phyloP scores from a whole-genome alignment of 2,797 vertebrate genomes.

The Manis crassicaudata region DNA sequence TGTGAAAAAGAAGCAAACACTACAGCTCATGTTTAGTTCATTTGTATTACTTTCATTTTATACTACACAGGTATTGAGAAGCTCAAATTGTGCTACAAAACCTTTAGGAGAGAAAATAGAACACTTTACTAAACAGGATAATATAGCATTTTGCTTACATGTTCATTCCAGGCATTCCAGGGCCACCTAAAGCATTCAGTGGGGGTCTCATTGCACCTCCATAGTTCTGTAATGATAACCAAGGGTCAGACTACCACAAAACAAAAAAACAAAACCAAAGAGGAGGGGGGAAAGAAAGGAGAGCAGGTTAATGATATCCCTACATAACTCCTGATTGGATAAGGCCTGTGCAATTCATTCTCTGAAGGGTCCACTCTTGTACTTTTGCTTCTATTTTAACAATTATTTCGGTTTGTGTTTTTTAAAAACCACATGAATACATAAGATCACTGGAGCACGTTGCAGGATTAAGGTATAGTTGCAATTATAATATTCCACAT shows the following conservation, averaged over 20 bases:
- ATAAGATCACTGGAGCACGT: neutral
- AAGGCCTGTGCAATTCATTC: constrained; percentile 85
- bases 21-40: neutral
- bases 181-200: constrained; percentile 96
- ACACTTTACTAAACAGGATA: constrained; percentile 61
- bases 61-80: neutral
- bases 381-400: constrained; percentile 73
- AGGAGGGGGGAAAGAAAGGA: constrained; percentile 91
- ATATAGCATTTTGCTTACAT: constrained; percentile 91
- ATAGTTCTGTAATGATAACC: constrained; percentile 93
- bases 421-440: constrained; percentile 49
- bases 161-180: constrained; percentile 98
- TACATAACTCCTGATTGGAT: constrained; percentile 78
- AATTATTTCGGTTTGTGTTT: constrained; percentile 53
- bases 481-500: neutral
- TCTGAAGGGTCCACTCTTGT: constrained; percentile 82
- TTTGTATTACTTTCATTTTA: neutral
- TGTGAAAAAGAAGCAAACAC: constrained; percentile 27
- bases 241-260: constrained; percentile 92
- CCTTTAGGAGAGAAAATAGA: constrained; percentile 50
- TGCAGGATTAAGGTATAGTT: constrained; percentile 54
- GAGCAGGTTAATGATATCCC: constrained; percentile 89
- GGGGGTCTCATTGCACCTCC: constrained; percentile 99
- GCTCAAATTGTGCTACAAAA: neutral
- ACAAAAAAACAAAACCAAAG: constrained; percentile 92